Percentiles rank a stretch among this genome's conserved stretches.
These are phyloP conservation scores for Sylvicola fuscatus DNA, from an alignment of 2,888 invertebrate genomes.

Conservation along the genomic window DNA sequence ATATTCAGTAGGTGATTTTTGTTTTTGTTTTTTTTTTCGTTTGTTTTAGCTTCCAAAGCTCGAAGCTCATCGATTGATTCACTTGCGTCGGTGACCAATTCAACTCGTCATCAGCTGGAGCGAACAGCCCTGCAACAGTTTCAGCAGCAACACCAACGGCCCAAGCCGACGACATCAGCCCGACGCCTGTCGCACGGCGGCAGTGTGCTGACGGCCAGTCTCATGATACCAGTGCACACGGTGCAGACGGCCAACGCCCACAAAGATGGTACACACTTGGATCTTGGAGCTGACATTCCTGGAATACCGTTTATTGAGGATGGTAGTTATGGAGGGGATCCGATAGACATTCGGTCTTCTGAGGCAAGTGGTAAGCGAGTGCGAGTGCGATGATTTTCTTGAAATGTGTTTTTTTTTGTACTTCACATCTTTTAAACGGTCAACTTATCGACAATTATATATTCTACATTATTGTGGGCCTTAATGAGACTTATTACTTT, in stretches of 20 bases:
- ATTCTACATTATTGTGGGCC: too few relatives aligned
- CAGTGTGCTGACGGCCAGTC: conserved; percentile 56
- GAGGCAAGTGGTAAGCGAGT: too few relatives aligned
- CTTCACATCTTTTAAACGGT: too few relatives aligned
- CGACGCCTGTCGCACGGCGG: conserved; percentile 31
- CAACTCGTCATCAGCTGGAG: not conserved
- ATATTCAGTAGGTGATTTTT: too few relatives aligned
- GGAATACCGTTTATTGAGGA: conserved; percentile 48
- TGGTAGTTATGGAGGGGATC: conserved; percentile 2
- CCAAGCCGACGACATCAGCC: not conserved
- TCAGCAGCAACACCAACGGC: conserved; percentile 6
- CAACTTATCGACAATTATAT: too few relatives aligned
- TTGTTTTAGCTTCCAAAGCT: conserved; percentile 6
- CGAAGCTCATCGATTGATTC: conserved; percentile 8
- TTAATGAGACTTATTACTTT: too few relatives aligned
- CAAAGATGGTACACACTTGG: conserved; percentile 5
- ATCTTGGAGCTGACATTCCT: conserved; percentile 10
- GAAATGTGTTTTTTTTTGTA: too few relatives aligned
- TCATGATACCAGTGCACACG: conserved; percentile 44
- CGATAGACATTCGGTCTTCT: too few relatives aligned
- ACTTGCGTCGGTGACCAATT: not conserved
- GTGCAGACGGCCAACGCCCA: conserved; percentile 8
- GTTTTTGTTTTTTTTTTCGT: too few relatives aligned
- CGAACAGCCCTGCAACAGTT: conserved; percentile 3
- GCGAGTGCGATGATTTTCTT: too few relatives aligned